Conservation (phyloP, 1,140 invertebrate genomes). For the Dreissena rostriformis region DNA sequence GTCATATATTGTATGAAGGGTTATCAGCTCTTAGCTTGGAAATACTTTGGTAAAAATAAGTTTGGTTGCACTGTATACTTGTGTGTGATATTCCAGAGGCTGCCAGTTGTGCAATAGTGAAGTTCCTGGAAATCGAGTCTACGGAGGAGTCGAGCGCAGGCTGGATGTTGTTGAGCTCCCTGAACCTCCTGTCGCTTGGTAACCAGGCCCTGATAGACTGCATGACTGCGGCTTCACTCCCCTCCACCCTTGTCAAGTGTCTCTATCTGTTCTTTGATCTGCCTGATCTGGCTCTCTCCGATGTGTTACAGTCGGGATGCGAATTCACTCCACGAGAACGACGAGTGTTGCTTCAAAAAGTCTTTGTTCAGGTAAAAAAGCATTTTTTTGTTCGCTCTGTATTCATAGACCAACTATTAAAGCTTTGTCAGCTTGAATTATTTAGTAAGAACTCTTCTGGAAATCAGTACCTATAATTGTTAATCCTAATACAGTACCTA, state of each 20-base stretch:
- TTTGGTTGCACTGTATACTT: not conserved
- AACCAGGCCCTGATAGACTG: conserved; percentile 83
- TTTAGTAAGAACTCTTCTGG: no score
- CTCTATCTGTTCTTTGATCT: conserved; percentile 99
- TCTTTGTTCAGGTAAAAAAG: conserved; percentile 93
- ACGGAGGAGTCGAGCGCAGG: conserved; percentile 95
- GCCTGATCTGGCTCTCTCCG: conserved; percentile 87
- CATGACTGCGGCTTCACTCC: conserved; percentile 97
- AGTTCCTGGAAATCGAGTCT: conserved; percentile 93
- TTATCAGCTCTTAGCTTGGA: no score
- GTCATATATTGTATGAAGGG: no score
- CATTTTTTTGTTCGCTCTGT: no score
- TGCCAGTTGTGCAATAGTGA: conserved; percentile 97
- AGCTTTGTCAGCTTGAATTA: no score
- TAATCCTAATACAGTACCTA: no score
- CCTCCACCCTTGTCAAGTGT: conserved; percentile 99
- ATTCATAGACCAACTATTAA: no score
- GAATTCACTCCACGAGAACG: conserved; percentile 96
- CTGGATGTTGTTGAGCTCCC: conserved; percentile 96
- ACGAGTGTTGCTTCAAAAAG: conserved; percentile 95
- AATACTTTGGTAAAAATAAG: no score
- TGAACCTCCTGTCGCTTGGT: conserved; percentile 92
- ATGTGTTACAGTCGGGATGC: conserved; percentile 85
- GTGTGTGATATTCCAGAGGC: conserved; percentile 84
- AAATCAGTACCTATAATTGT: no score